Evolutionary conservation across 2,113 vertebrate genomes (phyloP), one percentile per base, ranked within the genome.

Genomic region (Scatophagus argus): DNA sequence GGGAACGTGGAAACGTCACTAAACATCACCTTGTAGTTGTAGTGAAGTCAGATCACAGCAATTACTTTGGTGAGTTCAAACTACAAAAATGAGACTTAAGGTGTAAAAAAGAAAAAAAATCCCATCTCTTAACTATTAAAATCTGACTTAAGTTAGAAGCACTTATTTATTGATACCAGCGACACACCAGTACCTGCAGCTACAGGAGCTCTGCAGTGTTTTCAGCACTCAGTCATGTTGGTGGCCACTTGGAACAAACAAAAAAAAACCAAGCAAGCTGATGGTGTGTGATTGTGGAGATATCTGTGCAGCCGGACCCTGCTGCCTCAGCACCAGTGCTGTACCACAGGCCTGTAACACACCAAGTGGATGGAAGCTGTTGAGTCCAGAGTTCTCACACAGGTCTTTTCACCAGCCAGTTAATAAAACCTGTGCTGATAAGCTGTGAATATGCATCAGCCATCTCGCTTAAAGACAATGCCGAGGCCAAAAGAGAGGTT

Each of bases 401-500:
- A 73, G 72, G 75, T 74, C 79, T 79, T 64, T 88, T 82, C 77
- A 87, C 84, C 73, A 47, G 82, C 78, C 44, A 14, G 38, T 79
- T 80, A 54, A 75, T 89, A 86, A 89, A 82, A 71, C 63, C 73
- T 61, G 27, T 1, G 10, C 67, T 44, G 82, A 91, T 90, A 81
- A 73, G 70, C 56, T 54, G 65, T 69, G 81, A 89, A 89, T 83
- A 85, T 87, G 86, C 72, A 89, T 86, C 44, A 55, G 77, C 62
- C 64, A 31, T 46, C 85, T 73, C 38, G 39, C 89, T 82, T 81
- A 64, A 76, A 83, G 85, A 81, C 80, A 56, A 84, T 38, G 65
- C 8, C 34, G 41, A n/a, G 68, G 71, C 62, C 83, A 76, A 73
- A 88, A 49, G 73, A 78, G 70, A 55, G 51, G 3, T 54, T 82